Conservation (phyloP, 2,113 vertebrate genomes). For the Aleadryas rufinucha region DNA sequence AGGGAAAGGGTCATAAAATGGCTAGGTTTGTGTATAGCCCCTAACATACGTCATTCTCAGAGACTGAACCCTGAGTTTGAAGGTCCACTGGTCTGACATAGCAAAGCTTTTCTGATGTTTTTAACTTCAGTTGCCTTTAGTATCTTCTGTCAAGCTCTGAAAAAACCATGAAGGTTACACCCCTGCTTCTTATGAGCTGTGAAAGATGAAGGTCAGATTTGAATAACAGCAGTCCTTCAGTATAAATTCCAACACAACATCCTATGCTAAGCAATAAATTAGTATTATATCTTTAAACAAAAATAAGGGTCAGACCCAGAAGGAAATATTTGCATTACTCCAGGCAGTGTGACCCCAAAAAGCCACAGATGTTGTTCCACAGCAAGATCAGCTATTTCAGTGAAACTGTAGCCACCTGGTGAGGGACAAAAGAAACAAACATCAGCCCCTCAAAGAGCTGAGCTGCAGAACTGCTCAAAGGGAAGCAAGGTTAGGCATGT, state of each 20-base stretch:
- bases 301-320: neutral
- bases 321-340: constrained; percentile 13
- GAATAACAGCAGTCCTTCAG: neutral
- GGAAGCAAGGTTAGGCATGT: neutral
- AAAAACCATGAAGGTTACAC: neutral
- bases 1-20: neutral
- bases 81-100: neutral
- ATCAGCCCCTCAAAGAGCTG: neutral
- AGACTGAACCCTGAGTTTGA: neutral
- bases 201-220: neutral
- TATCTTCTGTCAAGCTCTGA: neutral
- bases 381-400: constrained; percentile 34
- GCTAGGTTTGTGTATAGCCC: neutral
- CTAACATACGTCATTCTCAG: neutral
- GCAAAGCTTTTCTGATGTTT: neutral
- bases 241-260: neutral
- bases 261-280: neutral
- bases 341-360: neutral
- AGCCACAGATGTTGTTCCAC: constrained; percentile 34
- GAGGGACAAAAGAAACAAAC: constrained; percentile 49
- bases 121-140: neutral
- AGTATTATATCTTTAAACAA: neutral
- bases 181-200: neutral
- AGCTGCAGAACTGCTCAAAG: neutral
- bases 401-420: constrained; percentile 42